Conservation (phyloP, 2,888 invertebrate species). For the Agriotes lineatus region DNA sequence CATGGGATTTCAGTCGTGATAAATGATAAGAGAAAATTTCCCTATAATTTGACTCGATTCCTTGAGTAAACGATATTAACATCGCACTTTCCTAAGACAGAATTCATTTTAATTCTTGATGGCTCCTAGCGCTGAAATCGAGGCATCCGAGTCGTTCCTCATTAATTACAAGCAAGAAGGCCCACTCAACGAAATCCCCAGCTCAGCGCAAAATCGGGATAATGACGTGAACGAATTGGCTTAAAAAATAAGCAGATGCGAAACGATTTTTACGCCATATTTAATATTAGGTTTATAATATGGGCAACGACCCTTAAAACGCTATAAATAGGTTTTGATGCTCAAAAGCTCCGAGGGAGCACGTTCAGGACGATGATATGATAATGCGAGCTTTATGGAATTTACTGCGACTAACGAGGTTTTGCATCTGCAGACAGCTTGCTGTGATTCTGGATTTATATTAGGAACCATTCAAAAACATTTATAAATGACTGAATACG, state of each 20-base stretch:
- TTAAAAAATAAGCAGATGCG: not conserved
- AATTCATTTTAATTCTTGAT: no score
- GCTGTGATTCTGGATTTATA: no score
- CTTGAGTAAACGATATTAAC: no score
- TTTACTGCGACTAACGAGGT: not conserved
- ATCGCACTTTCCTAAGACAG: no score
- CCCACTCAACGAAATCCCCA: no score
- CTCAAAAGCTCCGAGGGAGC: not conserved
- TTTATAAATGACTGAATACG: no score
- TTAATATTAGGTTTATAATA: not conserved
- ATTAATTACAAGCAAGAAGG: no score
- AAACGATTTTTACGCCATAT: not conserved
- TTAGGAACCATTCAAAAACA: no score
- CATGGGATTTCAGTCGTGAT: not conserved
- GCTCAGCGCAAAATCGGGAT: no score
- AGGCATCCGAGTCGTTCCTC: no score
- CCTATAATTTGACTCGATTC: no score
- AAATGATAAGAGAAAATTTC: not conserved
- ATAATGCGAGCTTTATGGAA: not conserved
- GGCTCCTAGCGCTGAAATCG: no score
- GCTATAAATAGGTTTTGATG: conserved; percentile 1
- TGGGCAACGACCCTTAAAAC: not conserved
- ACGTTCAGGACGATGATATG: not conserved
- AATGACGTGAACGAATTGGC: not conserved
- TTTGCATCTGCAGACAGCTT: not conserved